phyloP scores from a whole-genome alignment of 1,140 invertebrate genomes.

The Papilio polyxenes region DNA sequence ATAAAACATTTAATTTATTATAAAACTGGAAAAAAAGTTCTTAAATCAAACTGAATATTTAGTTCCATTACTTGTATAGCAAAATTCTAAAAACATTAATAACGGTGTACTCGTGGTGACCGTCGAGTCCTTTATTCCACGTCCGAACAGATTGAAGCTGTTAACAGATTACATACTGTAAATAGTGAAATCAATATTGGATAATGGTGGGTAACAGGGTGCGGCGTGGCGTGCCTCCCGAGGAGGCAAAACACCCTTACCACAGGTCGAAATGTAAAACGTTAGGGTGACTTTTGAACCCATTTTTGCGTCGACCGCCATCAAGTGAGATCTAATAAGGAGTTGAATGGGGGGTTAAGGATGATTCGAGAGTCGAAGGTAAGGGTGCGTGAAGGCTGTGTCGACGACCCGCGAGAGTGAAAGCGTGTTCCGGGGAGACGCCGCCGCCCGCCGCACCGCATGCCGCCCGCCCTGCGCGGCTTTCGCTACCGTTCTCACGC shows the following conservation, averaged over 20 bases:
- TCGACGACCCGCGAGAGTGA: conserved; percentile 79
- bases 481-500: conserved; percentile 76
- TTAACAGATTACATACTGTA: conserved; percentile 72
- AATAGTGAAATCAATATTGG: conserved; percentile 78
- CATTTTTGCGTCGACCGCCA: neutral
- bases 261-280: conserved; percentile 39
- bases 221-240: conserved; percentile 50
- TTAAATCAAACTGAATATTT: neutral
- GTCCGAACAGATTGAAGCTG: conserved; percentile 56
- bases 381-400: conserved; percentile 72
- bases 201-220: conserved; percentile 68
- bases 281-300: conserved; percentile 22
- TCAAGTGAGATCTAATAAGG: conserved; percentile 30
- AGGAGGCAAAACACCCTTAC: conserved; percentile 61
- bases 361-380: conserved; percentile 61
- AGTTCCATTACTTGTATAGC: neutral
- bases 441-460: conserved; percentile 56
- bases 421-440: conserved; percentile 77
- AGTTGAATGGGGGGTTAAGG: conserved; percentile 38
- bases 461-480: conserved; percentile 72
- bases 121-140: conserved; percentile 49
- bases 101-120: conserved; percentile 17
- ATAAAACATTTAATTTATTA: neutral
- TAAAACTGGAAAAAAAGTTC: neutral
- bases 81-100: conserved; percentile 29